Evolutionary conservation across 2,797 vertebrate species (phyloP).

Genomic region (Manis pentadactyla): DNA sequence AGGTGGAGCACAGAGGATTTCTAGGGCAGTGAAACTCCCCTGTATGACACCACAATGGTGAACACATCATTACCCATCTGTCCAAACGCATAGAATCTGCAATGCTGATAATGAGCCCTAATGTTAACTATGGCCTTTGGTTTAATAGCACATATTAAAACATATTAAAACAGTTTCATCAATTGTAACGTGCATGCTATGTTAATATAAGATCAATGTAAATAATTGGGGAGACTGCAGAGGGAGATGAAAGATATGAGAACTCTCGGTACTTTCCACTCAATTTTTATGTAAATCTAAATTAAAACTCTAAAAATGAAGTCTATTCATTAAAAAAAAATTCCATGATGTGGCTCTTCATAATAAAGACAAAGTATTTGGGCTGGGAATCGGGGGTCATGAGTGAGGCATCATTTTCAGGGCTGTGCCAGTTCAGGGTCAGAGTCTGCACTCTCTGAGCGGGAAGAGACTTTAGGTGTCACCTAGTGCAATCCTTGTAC

Average conservation of each 20-base stretch:
- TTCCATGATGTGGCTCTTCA: neutral
- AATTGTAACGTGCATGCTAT: neutral
- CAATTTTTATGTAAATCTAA: neutral
- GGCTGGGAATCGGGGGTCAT: neutral
- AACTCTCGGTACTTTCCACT: neutral
- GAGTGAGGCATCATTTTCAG: neutral
- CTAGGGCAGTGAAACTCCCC: neutral
- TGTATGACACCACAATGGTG: accelerated
- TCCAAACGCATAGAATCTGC: neutral
- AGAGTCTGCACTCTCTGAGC: neutral
- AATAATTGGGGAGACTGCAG: neutral
- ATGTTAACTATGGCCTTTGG: neutral
- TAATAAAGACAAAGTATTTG: neutral
- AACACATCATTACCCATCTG: neutral
- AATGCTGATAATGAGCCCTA: too few relatives aligned
- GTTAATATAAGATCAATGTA: neutral
- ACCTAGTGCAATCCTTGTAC: neutral
- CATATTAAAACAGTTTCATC: neutral
- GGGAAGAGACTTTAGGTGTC: neutral
- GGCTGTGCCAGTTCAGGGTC: neutral
- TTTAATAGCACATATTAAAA: neutral
- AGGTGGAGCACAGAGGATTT: neutral
- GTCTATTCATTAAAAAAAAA: neutral
- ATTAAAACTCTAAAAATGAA: neutral
- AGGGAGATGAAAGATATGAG: neutral